phyloP scores from a whole-genome alignment of 1,140 invertebrate genomes.

The Musca domestica region DNA sequence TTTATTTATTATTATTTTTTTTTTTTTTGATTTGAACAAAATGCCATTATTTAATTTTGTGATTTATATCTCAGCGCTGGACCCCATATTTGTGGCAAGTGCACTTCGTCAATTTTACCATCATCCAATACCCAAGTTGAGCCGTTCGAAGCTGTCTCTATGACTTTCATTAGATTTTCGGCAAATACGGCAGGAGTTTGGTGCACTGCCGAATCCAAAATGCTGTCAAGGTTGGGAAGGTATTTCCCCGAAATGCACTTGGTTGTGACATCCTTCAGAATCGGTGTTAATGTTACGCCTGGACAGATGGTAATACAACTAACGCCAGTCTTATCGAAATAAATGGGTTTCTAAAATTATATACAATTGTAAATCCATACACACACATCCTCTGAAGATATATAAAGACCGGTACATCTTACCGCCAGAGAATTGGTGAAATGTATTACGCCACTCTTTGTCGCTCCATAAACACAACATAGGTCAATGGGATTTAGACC shows the following conservation, averaged over 20 bases:
- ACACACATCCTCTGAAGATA: too few species aligned
- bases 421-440: constrained; percentile 44
- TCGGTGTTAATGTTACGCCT: constrained; percentile 39
- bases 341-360: constrained; percentile 32
- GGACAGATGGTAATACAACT: constrained; percentile 46
- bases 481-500: constrained; percentile 50
- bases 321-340: constrained; percentile 33
- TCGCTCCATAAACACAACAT: constrained; percentile 49
- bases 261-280: constrained; percentile 36
- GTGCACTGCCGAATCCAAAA: neutral
- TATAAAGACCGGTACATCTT: neutral
- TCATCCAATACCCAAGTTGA: constrained; percentile 21
- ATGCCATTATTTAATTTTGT: neutral
- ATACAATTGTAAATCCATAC: neutral
- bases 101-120: constrained; percentile 17
- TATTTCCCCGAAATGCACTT: neutral
- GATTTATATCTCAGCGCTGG: neutral
- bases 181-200: constrained; percentile 23
- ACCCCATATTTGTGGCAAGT: constrained; percentile 8
- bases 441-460: constrained; percentile 53
- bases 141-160: constrained; percentile 25
- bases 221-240: neutral
- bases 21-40: neutral
- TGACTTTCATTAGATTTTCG: constrained; percentile 19
- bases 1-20: neutral